A percentile compares a stretch with the other conserved stretches of the same genome.
phyloP scores from a whole-genome alignment of 2,797 vertebrate species.

The Chloroceryle amazona region DNA sequence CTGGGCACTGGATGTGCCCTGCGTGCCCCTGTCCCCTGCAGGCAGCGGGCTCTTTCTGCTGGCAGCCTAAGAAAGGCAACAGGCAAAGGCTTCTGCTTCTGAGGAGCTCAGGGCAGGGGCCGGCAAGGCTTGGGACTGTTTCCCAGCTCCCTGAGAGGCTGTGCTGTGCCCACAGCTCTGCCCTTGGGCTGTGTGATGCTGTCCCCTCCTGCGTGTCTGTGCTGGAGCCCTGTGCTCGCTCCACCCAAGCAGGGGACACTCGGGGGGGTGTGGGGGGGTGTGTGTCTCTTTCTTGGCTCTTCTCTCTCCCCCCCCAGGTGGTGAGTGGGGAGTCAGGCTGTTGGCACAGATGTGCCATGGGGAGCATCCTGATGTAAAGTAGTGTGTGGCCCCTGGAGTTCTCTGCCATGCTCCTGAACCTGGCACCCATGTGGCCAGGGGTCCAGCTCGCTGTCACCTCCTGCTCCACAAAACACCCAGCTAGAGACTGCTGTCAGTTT shows the following conservation, averaged over 20 bases:
- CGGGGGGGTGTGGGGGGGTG: too few species aligned
- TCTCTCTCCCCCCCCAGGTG: accelerated
- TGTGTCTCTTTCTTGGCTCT: not conserved
- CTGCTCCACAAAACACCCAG: not conserved
- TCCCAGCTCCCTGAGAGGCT: not conserved
- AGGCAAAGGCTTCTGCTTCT: not conserved
- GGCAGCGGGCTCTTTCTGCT: not conserved
- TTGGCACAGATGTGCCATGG: not conserved
- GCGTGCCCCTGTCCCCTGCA: not conserved
- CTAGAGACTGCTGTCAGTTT: not conserved
- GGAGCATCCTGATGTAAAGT: not conserved
- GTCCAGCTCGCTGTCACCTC: not conserved
- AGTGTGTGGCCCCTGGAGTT: not conserved
- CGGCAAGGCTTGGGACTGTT: too few species aligned
- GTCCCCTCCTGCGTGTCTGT: too few species aligned
- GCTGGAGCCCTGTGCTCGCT: accelerated
- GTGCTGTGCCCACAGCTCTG: not conserved
- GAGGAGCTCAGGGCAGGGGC: not conserved
- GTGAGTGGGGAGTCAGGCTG: not conserved
- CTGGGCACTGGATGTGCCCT: accelerated
- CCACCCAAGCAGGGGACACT: accelerated
- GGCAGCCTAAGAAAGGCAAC: not conserved
- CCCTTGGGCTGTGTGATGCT: accelerated
- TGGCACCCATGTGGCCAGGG: too few species aligned
- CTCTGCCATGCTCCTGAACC: not conserved